phyloP scores from a whole-genome alignment of 1,140 invertebrate genomes.

The Xylocopa sonorina region DNA sequence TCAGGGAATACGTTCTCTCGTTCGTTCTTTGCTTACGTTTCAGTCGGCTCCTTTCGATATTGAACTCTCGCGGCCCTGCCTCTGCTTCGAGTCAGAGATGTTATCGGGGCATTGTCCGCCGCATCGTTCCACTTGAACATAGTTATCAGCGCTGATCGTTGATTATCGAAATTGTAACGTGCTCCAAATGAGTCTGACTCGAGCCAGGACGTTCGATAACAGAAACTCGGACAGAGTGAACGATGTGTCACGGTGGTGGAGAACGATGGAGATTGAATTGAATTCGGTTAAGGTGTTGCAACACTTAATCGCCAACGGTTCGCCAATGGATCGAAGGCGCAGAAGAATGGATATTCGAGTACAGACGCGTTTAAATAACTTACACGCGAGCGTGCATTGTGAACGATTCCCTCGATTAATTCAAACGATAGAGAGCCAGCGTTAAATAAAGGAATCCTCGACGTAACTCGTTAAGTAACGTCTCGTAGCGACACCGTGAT shows the following conservation, averaged over 20 bases:
- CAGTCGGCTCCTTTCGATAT: slow-evolving; percentile 27
- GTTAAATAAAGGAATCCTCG: not conserved
- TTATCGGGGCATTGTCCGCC: slow-evolving; percentile 36
- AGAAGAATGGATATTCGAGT: too few species aligned
- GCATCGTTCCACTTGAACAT: slow-evolving; percentile 32
- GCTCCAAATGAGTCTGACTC: not conserved
- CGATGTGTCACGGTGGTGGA: too few species aligned
- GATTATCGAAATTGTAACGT: not conserved
- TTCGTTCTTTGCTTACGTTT: slow-evolving; percentile 23
- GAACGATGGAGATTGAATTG: too few species aligned
- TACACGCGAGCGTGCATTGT: not conserved
- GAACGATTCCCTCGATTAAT: not conserved
- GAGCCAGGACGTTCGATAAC: not conserved
- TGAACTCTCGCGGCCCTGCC: slow-evolving; percentile 2
- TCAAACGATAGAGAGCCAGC: not conserved
- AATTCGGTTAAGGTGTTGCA: too few species aligned
- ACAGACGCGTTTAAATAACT: too few species aligned
- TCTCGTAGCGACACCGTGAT: not conserved
- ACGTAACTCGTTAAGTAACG: not conserved
- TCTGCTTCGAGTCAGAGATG: slow-evolving; percentile 17
- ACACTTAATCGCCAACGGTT: too few species aligned
- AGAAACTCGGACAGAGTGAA: not conserved
- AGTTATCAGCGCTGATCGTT: slow-evolving; percentile 9
- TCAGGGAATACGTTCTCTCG: slow-evolving; percentile 40
- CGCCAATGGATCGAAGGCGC: too few species aligned